Evolutionary conservation across 2,888 invertebrate genomes (phyloP).

Genomic region (Drosophila koepferae): DNA sequence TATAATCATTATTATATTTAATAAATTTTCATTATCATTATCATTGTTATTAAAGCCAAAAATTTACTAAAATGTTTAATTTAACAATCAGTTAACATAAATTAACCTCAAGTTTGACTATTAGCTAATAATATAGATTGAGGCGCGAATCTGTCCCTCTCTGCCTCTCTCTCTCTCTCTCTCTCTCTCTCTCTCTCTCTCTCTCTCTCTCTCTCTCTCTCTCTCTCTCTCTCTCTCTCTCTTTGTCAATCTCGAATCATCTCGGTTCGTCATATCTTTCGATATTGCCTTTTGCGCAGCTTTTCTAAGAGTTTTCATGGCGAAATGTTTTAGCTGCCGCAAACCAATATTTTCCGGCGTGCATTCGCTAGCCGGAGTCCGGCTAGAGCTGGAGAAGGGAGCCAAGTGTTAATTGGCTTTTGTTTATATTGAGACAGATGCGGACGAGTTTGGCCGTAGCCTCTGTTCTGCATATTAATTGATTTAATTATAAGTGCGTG

Average conservation of each 20-base stretch:
- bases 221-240: too few relatives aligned
- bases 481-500: constrained; percentile 41
- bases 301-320: constrained; percentile 39
- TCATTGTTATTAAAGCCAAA: neutral
- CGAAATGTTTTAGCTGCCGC: constrained; percentile 28
- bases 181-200: too few relatives aligned
- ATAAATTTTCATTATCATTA: neutral
- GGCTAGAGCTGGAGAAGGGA: neutral
- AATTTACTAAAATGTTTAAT: neutral
- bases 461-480: constrained; percentile 33
- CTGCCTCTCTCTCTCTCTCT: too few relatives aligned
- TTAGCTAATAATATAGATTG: neutral
- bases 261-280: neutral
- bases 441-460: constrained; percentile 6
- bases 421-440: constrained; percentile 14
- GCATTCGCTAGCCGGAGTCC: constrained; percentile 27
- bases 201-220: too few relatives aligned
- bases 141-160: neutral
- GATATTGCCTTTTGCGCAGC: constrained; percentile 29
- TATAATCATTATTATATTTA: neutral
- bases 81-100: neutral
- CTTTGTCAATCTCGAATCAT: neutral
- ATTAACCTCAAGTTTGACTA: neutral
- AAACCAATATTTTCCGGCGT: constrained; percentile 55
- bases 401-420: constrained; percentile 60